phyloP scores from a whole-genome alignment of 2,797 vertebrate genomes.

The Lates japonicus region DNA sequence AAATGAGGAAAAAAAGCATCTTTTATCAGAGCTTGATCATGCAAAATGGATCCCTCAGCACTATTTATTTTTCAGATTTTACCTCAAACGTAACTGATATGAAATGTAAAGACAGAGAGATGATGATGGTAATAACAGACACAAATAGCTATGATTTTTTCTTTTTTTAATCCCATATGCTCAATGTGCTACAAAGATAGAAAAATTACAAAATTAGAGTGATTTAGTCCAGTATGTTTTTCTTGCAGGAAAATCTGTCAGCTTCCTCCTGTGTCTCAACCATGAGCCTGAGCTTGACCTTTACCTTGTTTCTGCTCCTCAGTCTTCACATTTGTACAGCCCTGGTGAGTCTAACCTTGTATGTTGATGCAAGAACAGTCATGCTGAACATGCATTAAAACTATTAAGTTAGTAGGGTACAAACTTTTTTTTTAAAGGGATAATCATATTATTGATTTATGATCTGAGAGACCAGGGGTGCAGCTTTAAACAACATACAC shows the following conservation, averaged over 20 bases:
- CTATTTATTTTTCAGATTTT: not conserved
- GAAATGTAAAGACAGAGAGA: not conserved
- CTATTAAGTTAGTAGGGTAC: not conserved
- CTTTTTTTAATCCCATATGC: not conserved
- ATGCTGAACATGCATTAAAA: not conserved
- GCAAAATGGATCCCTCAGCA: not conserved
- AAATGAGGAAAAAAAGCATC: not conserved
- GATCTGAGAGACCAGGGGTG: not conserved
- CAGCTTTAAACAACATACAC: not conserved
- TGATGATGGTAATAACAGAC: not conserved
- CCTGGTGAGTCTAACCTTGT: constrained; percentile 68
- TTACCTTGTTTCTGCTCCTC: constrained; percentile 66
- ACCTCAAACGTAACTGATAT: not conserved
- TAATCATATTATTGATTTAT: not conserved
- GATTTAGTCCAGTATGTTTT: not conserved
- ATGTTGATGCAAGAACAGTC: not conserved
- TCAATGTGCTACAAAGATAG: not conserved
- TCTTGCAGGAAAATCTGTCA: not conserved
- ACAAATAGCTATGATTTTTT: not conserved
- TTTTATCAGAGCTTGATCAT: constrained; percentile 5
- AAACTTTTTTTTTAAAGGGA: not conserved
- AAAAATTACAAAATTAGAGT: not conserved
- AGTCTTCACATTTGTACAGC: constrained; percentile 47
- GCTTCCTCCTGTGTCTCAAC: constrained; percentile 16
- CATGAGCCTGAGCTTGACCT: constrained; percentile 65